A percentile compares a stretch with the other conserved stretches of the same genome.
phyloP scores from a whole-genome alignment of 2,888 invertebrate species.

The Pterobdella sp. region DNA sequence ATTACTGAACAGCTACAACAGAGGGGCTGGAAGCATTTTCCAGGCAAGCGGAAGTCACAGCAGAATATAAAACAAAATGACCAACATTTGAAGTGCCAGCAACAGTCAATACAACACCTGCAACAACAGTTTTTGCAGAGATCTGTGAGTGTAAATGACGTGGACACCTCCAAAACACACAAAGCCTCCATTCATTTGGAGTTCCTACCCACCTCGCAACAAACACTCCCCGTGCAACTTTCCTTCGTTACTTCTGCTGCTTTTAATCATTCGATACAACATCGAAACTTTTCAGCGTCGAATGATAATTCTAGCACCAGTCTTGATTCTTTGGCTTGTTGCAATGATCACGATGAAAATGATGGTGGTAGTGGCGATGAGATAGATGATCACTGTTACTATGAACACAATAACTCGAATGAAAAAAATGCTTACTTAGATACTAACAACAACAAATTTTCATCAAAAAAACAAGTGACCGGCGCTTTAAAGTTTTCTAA shows the following conservation, averaged over 20 bases:
- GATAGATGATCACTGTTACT: neutral
- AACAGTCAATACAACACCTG: neutral
- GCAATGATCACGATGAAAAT: neutral
- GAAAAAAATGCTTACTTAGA: neutral
- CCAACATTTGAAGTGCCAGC: too few relatives aligned
- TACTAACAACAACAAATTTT: neutral
- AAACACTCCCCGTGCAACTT: neutral
- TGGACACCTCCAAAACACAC: neutral
- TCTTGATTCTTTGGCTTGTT: neutral
- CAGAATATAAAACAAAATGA: neutral
- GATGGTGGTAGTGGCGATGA: neutral
- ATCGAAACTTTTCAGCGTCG: conserved; percentile 10
- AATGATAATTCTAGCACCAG: neutral
- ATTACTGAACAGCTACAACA: neutral
- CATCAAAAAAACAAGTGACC: neutral
- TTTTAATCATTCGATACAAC: conserved; percentile 62
- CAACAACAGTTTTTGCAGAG: conserved; percentile 15
- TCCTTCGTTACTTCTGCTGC: conserved; percentile 33
- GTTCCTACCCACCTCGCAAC: neutral
- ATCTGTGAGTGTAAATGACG: conserved; percentile 24
- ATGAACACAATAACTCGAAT: neutral
- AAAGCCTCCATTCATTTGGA: conserved; percentile 3
- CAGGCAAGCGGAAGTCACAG: neutral
- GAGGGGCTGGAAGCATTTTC: neutral
- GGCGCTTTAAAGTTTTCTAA: neutral